Evolutionary conservation across 1,140 invertebrate genomes (phyloP).

Genomic region (Drosophila tropicalis): DNA sequence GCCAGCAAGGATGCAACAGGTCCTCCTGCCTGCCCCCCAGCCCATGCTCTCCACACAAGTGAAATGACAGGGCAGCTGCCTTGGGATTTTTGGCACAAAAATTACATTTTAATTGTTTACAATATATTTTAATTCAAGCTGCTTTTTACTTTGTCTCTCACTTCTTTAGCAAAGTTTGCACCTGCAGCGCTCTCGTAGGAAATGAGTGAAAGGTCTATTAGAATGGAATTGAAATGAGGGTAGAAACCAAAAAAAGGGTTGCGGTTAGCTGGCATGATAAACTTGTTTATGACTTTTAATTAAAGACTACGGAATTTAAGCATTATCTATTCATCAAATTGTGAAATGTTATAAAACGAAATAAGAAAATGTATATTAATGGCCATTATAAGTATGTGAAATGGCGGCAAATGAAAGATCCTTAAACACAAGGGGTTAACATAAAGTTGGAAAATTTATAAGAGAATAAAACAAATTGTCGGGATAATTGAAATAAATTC

Average conservation of each 20-base stretch:
- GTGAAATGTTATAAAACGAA: not conserved
- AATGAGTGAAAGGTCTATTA: slow-evolving; percentile 65
- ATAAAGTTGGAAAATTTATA: not conserved
- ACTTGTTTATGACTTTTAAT: slow-evolving; percentile 46
- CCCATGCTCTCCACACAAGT: no score
- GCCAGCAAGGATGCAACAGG: slow-evolving; percentile 49
- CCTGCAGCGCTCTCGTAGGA: slow-evolving; percentile 34
- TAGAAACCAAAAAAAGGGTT: slow-evolving; percentile 33
- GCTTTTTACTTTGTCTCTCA: slow-evolving; percentile 39
- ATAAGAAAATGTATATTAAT: not conserved
- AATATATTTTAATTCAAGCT: slow-evolving; percentile 29
- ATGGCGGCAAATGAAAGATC: not conserved
- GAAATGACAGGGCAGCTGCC: slow-evolving; percentile 37
- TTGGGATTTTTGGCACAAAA: slow-evolving; percentile 66
- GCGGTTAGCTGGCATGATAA: slow-evolving; percentile 24
- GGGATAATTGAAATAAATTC: no score
- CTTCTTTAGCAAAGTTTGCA: slow-evolving; percentile 25
- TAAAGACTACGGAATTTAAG: slow-evolving; percentile 47
- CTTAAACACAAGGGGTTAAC: not conserved
- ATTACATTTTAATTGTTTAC: slow-evolving; percentile 71
- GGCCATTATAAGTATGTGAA: not conserved
- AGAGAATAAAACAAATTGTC: no score
- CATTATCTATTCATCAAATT: slow-evolving; percentile 68
- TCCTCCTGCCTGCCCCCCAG: slow-evolving; percentile 2
- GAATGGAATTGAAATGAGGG: slow-evolving; percentile 39